phyloP scores from a whole-genome alignment of 2,888 invertebrate genomes.

The Hirtodrosophila duncani region DNA sequence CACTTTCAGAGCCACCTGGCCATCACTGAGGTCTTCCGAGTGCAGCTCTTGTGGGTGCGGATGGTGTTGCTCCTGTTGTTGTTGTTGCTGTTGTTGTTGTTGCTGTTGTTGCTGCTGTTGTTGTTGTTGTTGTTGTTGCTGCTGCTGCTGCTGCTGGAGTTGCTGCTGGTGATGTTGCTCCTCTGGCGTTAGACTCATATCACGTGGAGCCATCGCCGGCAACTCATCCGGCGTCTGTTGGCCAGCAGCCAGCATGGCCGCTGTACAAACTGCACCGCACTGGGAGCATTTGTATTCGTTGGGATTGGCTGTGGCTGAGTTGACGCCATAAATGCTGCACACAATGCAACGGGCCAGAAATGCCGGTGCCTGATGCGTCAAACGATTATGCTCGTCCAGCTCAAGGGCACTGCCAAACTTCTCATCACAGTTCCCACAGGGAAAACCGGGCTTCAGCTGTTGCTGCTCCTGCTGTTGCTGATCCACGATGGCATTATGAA shows the following conservation, averaged over 20 bases:
- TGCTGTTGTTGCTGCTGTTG: constrained; percentile 52
- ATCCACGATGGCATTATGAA: constrained; percentile 54
- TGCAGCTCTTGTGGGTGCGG: constrained; percentile 48
- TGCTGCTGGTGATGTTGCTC: constrained; percentile 67
- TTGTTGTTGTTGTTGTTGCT: constrained; percentile 52
- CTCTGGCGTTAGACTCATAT: constrained; percentile 72
- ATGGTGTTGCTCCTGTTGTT: constrained; percentile 37
- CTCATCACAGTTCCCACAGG: constrained; percentile 76
- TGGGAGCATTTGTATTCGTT: constrained; percentile 76
- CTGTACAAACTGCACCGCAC: constrained; percentile 73
- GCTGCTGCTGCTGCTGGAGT: constrained; percentile 55
- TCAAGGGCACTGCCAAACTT: constrained; percentile 74
- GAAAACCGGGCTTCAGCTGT: constrained; percentile 67
- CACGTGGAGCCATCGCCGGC: constrained; percentile 71
- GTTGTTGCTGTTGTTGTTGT: constrained; percentile 51
- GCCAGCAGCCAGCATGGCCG: constrained; percentile 60
- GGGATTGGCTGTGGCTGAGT: constrained; percentile 72
- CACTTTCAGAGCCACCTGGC: constrained; percentile 66
- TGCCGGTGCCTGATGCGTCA: constrained; percentile 73
- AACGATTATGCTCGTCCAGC: constrained; percentile 75
- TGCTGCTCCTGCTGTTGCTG: constrained; percentile 38
- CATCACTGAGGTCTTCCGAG: constrained; percentile 47
- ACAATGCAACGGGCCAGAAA: constrained; percentile 76
- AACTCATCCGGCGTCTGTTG: constrained; percentile 72
- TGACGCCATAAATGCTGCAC: constrained; percentile 75